Percentiles rank a stretch among this genome's conserved stretches.
phyloP scores from a whole-genome alignment of 2,113 vertebrate species.

The Meriones unguiculatus region DNA sequence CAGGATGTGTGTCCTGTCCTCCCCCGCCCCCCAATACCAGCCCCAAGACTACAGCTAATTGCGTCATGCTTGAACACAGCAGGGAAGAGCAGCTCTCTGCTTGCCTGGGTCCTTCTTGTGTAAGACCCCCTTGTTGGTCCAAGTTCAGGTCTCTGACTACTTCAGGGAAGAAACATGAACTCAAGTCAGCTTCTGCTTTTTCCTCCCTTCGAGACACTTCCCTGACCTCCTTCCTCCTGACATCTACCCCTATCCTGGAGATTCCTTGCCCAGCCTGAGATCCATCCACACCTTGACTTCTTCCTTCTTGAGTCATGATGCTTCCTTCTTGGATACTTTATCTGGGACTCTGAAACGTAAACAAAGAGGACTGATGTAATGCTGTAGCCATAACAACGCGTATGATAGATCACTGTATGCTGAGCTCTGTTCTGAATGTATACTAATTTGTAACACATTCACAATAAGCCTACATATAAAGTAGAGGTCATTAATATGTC shows the following conservation, averaged over 20 bases:
- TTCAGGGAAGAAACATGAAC: background rate
- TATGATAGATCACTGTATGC: background rate
- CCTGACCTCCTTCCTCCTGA: background rate
- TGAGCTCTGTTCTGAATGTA: constrained; percentile 11
- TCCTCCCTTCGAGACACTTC: background rate
- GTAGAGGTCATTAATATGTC: background rate
- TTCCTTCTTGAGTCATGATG: background rate
- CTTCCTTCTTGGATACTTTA: background rate
- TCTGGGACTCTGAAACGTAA: background rate
- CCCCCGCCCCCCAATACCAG: accelerated
- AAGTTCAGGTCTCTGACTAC: background rate
- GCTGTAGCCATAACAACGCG: background rate
- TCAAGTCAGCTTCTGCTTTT: background rate
- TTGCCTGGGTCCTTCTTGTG: background rate
- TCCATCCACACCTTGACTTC: background rate
- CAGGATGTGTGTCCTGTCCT: background rate
- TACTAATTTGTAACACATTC: background rate
- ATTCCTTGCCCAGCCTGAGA: background rate
- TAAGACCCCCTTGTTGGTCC: background rate
- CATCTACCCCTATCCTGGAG: background rate
- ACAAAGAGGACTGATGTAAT: background rate
- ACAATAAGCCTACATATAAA: background rate
- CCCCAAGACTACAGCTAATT: constrained; percentile 2
- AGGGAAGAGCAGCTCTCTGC: background rate
- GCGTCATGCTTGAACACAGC: background rate